phyloP scores from a whole-genome alignment of 2,113 vertebrate species.

The Choloepus hoffmanni region DNA sequence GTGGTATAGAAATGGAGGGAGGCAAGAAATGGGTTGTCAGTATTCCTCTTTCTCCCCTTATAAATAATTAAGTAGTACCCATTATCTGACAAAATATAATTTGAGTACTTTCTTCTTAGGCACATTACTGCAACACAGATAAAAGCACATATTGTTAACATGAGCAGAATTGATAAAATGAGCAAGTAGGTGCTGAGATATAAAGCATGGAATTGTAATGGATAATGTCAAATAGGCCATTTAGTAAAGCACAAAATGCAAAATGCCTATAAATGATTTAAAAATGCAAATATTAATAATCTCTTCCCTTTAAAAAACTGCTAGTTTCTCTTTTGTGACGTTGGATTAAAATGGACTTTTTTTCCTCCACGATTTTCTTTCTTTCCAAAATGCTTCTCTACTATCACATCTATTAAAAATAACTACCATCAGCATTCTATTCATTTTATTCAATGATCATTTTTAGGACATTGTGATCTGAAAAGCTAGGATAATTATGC shows the following conservation, averaged over 20 bases:
- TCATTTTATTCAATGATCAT: constrained; percentile 45
- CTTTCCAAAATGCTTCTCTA: constrained; percentile 45
- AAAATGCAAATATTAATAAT: constrained; percentile 64
- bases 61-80: background rate
- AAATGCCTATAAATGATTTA: background rate
- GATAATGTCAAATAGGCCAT: constrained; percentile 6
- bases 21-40: background rate
- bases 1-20: background rate
- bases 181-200: background rate
- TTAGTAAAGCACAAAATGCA: background rate
- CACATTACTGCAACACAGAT: background rate
- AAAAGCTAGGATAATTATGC: constrained; percentile 31
- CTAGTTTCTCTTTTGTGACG: constrained; percentile 42
- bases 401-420: constrained; percentile 39
- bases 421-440: constrained; percentile 34
- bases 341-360: constrained; percentile 41
- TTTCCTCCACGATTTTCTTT: constrained; percentile 38
- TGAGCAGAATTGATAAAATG: background rate
- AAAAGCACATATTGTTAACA: background rate
- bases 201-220: background rate
- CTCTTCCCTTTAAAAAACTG: constrained; percentile 27
- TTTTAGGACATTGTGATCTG: constrained; percentile 12
- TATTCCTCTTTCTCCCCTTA: background rate
- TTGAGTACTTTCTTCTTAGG: background rate
- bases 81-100: constrained; percentile 43